These are phyloP conservation scores for Neotragus moschatus DNA, from an alignment of 2,113 vertebrate species.

Conservation along the genomic window DNA sequence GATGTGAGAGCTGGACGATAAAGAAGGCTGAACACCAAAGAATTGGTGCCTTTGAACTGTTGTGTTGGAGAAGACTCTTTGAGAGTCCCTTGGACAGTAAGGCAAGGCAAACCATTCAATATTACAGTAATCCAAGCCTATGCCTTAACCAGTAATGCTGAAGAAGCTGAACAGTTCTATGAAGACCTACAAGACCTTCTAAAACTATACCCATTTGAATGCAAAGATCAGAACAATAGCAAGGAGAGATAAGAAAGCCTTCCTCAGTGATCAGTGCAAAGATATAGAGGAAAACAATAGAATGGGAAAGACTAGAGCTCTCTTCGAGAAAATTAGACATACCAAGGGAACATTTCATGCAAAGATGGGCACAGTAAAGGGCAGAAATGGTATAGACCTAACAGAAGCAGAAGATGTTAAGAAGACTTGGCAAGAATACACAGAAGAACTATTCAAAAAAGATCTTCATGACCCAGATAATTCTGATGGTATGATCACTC, in stretches of 20 bases:
- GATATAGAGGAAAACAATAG: background rate
- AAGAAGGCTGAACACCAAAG: background rate
- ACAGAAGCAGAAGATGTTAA: background rate
- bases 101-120: background rate
- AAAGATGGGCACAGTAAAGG: background rate
- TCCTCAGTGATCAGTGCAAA: background rate
- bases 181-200: background rate
- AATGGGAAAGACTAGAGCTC: background rate
- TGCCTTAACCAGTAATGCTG: background rate
- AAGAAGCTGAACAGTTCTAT: background rate
- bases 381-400: background rate
- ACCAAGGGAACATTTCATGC: background rate
- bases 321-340: background rate
- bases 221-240: background rate
- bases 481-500: background rate
- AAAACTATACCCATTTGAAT: background rate
- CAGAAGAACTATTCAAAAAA: background rate
- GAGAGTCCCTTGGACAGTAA: background rate
- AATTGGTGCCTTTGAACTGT: background rate
- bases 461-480: background rate
- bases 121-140: background rate
- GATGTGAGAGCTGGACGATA: background rate
- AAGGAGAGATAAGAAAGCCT: background rate
- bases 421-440: background rate
- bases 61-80: background rate